Percentiles rank a stretch among this genome's conserved stretches.
Evolutionary conservation across 2,797 vertebrate genomes (phyloP).

Genomic region (Tiaroga cobitis): DNA sequence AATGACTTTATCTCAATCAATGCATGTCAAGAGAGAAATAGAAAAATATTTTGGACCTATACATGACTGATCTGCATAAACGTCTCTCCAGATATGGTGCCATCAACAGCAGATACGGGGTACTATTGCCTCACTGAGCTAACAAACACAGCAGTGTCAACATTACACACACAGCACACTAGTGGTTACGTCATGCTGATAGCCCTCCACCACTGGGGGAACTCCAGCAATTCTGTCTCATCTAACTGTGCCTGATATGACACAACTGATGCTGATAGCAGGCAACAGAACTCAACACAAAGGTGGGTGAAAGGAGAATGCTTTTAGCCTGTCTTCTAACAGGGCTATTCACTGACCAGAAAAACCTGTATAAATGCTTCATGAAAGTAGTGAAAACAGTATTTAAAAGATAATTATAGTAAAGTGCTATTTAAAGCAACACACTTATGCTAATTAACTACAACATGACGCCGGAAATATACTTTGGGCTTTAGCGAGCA

Average conservation of each 20-base stretch:
- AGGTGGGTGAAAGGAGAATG: not conserved
- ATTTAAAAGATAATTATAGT: not conserved
- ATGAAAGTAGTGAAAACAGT: not conserved
- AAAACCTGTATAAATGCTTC: not conserved
- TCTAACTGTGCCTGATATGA: slow-evolving; percentile 23
- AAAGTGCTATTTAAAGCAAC: not conserved
- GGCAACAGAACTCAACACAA: slow-evolving; percentile 10
- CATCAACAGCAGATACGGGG: slow-evolving; percentile 10
- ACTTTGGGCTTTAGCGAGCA: not conserved
- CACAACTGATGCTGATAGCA: slow-evolving; percentile 36
- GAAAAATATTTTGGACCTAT: not conserved
- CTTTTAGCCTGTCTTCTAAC: not conserved
- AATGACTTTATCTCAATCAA: not conserved
- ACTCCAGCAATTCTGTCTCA: slow-evolving; percentile 36
- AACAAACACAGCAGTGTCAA: slow-evolving; percentile 33
- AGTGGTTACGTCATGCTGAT: slow-evolving; percentile 26
- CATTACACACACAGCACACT: slow-evolving; percentile 3
- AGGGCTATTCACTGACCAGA: not conserved
- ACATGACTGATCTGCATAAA: slow-evolving; percentile 25
- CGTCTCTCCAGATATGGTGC: slow-evolving; percentile 11
- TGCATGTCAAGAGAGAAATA: not conserved
- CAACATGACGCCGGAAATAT: no score
- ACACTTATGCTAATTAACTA: not conserved
- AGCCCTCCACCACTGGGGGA: slow-evolving; percentile 29
- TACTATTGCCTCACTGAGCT: slow-evolving; percentile 20